Evolutionary conservation across 2,888 invertebrate genomes (phyloP), one percentile per base, ranked within the genome.

Genomic region (Drosophila borealis): DNA sequence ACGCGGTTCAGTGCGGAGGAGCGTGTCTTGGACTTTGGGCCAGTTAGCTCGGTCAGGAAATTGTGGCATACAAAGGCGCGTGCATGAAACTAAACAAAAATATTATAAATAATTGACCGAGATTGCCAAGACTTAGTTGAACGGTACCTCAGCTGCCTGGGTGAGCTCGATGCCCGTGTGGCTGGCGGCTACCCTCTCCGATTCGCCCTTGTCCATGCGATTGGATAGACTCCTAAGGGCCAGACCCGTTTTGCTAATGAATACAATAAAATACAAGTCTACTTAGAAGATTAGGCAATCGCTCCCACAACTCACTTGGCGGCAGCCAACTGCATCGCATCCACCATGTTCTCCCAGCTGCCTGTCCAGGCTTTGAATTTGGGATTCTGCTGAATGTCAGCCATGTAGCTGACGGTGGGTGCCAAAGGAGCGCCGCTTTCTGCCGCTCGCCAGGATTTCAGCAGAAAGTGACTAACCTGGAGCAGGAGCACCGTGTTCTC

Each of bases 401-500:
- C 80, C 42, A 97, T 92, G 92, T 97, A 97, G 29, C 93, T 91
- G 13, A 96, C 95, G 0, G 96, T 96, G 0, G 94, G 94, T 0
- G 95, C 94, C 65, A 96, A 89, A 0, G 92, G 71, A 62, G 93
- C 92, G 0, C 95, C 94, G 45, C 93, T 94, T 4, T 92, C 78
- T 0, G 95, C 94, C 72, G 94, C 94, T 79, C 95, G 95, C 95
- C 95, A 96, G 2, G 95, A 94, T 92, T 97, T 97, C 78, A 97
- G 94, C 14, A 97, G 93, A 91, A 95, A 97, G 78, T 96, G 94
- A 3, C 98, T 98, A 1, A 97, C 96, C 93, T 99, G 98, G 59
- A 98, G 93, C 56, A 96, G 93, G 84, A 99, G 93, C 41, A 99
- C 98, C 0, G 98, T 98, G 92, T 99, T 98, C 93, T 99, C 98